These are phyloP conservation scores for Acomys russatus DNA, from an alignment of 2,797 vertebrate species.

Conservation along the genomic window DNA sequence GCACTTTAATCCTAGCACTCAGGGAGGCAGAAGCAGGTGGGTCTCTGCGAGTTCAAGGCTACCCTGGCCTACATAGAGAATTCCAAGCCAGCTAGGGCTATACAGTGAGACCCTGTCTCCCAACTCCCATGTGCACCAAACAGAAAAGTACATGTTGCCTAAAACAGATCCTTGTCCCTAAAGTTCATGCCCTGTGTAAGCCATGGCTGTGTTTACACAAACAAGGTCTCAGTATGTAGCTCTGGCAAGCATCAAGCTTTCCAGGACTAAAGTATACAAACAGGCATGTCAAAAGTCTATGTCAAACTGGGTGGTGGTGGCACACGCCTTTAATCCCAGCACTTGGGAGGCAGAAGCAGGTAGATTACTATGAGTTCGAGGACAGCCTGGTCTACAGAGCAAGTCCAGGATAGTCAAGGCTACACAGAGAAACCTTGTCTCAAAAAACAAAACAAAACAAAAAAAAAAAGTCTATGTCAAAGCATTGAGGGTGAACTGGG, in stretches of 20 bases:
- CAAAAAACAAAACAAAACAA: too few relatives aligned
- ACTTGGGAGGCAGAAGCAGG: too few relatives aligned
- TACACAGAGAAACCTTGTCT: too few relatives aligned
- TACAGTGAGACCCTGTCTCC: background rate
- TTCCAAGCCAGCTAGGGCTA: background rate
- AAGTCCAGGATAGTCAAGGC: too few relatives aligned
- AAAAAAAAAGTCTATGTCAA: background rate
- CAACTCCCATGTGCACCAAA: background rate
- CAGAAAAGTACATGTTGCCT: background rate
- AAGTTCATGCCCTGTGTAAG: background rate
- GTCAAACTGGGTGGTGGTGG: too few relatives aligned
- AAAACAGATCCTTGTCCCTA: background rate
- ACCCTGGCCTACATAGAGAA: background rate
- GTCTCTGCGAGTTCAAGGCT: background rate
- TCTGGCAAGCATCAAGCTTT: background rate
- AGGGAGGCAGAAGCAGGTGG: background rate
- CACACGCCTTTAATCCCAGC: too few relatives aligned
- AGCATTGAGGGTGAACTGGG: background rate
- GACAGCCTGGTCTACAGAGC: too few relatives aligned
- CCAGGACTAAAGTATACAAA: background rate
- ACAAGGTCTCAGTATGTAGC: background rate
- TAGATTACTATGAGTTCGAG: too few relatives aligned
- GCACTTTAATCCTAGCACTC: background rate
- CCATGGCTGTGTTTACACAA: background rate
- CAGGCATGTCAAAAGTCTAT: background rate